A percentile compares a stretch with the other conserved stretches of the same genome.
Conservation (phyloP, 2,797 vertebrate genomes). For the Knipowitschia caucasica region DNA sequence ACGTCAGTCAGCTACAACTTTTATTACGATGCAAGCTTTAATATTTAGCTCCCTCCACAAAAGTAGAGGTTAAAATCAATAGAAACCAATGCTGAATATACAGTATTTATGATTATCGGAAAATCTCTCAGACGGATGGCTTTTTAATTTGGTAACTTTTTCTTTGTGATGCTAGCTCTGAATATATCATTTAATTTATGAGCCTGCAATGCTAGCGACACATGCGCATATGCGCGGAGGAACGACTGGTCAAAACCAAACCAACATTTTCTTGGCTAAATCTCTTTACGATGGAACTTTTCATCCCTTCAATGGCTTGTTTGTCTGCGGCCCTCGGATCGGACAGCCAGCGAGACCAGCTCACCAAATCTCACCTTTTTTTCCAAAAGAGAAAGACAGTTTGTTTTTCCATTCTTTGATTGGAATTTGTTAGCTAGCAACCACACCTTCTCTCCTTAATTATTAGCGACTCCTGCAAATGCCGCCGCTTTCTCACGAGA, state of each 20-base stretch:
- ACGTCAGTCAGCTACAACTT: no score
- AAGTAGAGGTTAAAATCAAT: no score
- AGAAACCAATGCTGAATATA: no score
- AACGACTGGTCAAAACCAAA: constrained; percentile 7
- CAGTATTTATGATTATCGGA: no score
- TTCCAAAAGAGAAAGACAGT: background rate
- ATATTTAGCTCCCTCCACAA: no score
- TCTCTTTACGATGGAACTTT: constrained; percentile 77
- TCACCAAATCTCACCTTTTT: constrained; percentile 37
- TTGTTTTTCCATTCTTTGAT: background rate
- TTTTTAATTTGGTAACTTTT: background rate
- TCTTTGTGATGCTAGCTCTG: background rate
- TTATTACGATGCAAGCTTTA: no score
- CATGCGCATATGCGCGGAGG: background rate
- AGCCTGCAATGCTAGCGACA: background rate
- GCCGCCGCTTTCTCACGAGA: constrained; percentile 25
- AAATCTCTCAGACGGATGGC: background rate
- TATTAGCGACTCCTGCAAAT: constrained; percentile 27
- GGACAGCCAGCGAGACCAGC: constrained; percentile 78
- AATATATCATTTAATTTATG: background rate
- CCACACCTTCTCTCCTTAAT: constrained; percentile 19
- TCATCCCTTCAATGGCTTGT: constrained; percentile 88
- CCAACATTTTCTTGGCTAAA: constrained; percentile 29
- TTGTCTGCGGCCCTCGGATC: constrained; percentile 83
- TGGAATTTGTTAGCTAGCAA: constrained; percentile 34